These are phyloP conservation scores for Brachionus sp. DNA, from an alignment of 1,140 invertebrate species.

Conservation along the genomic window DNA sequence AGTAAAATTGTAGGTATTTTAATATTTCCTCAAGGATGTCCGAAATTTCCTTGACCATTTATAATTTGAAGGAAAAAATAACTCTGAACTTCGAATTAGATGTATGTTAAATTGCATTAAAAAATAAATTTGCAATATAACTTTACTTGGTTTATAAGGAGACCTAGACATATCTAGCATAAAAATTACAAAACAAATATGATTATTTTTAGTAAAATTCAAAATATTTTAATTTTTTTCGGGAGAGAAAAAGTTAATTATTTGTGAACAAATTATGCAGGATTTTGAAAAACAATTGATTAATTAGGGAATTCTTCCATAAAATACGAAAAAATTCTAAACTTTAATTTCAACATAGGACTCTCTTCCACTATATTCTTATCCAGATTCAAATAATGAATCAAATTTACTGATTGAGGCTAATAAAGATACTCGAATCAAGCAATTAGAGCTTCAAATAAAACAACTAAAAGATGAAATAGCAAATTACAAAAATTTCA, in stretches of 20 bases:
- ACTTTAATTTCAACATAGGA: background rate
- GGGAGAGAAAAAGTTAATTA: too few relatives aligned
- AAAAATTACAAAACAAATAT: too few relatives aligned
- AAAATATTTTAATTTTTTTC: too few relatives aligned
- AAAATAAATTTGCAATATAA: too few relatives aligned
- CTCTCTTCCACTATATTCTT: background rate
- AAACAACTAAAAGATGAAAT: constrained; percentile 36
- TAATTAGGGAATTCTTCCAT: background rate
- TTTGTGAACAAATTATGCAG: too few relatives aligned
- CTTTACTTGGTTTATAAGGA: too few relatives aligned
- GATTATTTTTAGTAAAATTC: too few relatives aligned
- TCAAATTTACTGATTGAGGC: constrained; percentile 1
- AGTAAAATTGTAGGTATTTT: background rate
- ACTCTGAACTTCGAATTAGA: too few relatives aligned
- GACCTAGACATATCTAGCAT: too few relatives aligned
- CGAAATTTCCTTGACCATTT: too few relatives aligned
- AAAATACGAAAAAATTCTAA: background rate
- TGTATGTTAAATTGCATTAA: too few relatives aligned
- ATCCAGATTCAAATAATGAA: background rate
- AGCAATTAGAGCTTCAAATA: constrained; percentile 35
- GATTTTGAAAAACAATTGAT: background rate
- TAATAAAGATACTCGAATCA: constrained; percentile 36
- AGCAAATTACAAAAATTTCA: background rate
- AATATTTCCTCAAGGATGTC: background rate
- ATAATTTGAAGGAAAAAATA: too few relatives aligned